A percentile compares a stretch with the other conserved stretches of the same genome.
These are phyloP conservation scores for Pachycephala philippinensis DNA, from an alignment of 2,113 vertebrate species.

Conservation along the genomic window DNA sequence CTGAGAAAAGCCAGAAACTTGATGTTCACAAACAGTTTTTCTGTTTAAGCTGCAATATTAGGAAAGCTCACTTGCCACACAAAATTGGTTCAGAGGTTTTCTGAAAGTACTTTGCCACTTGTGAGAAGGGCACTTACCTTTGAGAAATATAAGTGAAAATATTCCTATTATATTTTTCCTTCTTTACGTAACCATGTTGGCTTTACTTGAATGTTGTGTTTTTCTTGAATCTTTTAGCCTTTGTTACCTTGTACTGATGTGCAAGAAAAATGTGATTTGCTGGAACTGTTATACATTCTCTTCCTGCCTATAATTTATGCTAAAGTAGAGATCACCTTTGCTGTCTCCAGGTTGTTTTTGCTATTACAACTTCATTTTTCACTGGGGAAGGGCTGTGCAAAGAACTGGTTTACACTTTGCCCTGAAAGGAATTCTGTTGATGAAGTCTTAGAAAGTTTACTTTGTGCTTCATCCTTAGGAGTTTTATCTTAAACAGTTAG, in stretches of 20 bases:
- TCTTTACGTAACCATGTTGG: background rate
- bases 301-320: background rate
- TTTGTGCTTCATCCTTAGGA: conserved; percentile 4
- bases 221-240: background rate
- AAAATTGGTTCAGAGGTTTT: background rate
- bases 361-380: background rate
- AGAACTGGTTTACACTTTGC: background rate
- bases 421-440: conserved; percentile 21
- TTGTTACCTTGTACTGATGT: background rate
- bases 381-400: background rate
- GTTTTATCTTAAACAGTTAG: conserved; percentile 41
- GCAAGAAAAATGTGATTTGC: background rate
- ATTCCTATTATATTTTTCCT: background rate
- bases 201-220: background rate
- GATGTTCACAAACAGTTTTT: background rate
- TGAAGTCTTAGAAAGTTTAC: conserved; percentile 5
- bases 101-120: background rate
- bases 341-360: background rate
- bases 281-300: background rate
- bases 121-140: background rate
- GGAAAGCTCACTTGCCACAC: background rate
- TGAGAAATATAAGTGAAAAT: background rate
- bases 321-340: background rate
- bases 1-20: background rate
- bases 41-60: background rate